Base-by-base conservation (phyloP, 2,113 vertebrate genomes). In the Origma solitaria region DNA sequence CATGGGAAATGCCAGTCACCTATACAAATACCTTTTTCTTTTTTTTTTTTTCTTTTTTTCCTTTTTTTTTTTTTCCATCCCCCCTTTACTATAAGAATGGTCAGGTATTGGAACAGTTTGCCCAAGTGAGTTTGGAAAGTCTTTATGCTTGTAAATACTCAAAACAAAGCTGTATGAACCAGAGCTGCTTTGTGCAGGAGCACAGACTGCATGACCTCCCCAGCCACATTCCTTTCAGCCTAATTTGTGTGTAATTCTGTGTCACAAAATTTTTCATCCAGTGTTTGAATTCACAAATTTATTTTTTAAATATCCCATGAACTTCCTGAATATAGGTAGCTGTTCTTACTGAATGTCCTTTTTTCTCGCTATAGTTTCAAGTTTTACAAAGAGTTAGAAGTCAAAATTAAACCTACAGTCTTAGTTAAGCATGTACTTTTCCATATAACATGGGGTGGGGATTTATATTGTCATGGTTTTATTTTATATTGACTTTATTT, bases 221-320 rank as follows among this genome's bases (percentile, higher is more conserved):
- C 50, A 90, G 38, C 60, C 68, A 21, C 81, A 18, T 86, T 94
- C 58, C 83, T 91, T 92, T 88, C 80, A 88, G 68, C 68, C 56
- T 70, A 73, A 78, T 54, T 84, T 83, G 58, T 70, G 70, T 58
- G 23, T 81, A 83, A 27, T 88, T 90, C 51, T 70, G 25, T 57
- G 47, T 69, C 68, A 23, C 38, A 38, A 81, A 33, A 25, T 65
- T 94, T 86, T 81, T 81, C 70, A 30, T 61, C 30, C 5, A 2
- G 4, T 73, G 6, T 73, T n/a, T 85, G 50, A 69, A 27, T 53
- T 73, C 58, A 54, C 3, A 1, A 12, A 2, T 35, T 40, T 37
- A 33, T 40, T 37, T 35, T 42, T 38, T 53, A 2, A 3, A 49
- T 68, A 6, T 64, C 16, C 10, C 37, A 11, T 44, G 31, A 64